Evolutionary conservation across 2,797 vertebrate genomes (phyloP), one percentile per base, ranked within the genome.

Genomic region (Rachycentron canadum): DNA sequence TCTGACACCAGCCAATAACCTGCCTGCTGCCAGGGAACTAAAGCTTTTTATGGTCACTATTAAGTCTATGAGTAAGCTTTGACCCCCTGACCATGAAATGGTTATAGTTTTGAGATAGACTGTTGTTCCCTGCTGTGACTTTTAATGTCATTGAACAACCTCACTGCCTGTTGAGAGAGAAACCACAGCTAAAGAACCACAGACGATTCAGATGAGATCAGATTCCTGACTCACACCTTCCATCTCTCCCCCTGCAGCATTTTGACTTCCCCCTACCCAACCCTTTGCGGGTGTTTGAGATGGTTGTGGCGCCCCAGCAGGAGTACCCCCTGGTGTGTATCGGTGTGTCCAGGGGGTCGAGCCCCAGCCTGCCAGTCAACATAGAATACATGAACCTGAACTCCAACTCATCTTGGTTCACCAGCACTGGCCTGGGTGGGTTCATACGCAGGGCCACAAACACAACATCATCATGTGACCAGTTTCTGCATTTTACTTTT

Each of bases 381-480:
- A 89, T 98, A 49, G 95, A 96, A 50, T 96, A 95, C 78, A 96
- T 98, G 89, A 97, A 97, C 90, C 96, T 98, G 38, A 97, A 97
- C 83, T 97, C 96, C 53, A 95, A 96, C 86, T 96, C 96, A 0
- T 97, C 96, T 88, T 98, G 97, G 97, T 96, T 98, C 87, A 93
- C 94, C 61, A 91, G 79, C 62, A 69, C 83, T 0, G 91, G 87
- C 67, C 63, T 91, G 0, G 95, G 97, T 97, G 81, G 52, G 82
- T 19, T 19, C 19, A 36, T 6, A 0, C 4, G 21, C 17, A 38
- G 3, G 21, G 1, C 14, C 3, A 17, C 55, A 21, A 34, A 50
- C 21, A n/a, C 23, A 50, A 32, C 1, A 5, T 7, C 17, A 10
- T 1, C 13, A 28, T 34, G 1, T 14, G 3, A 56, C 1, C n/a